phyloP scores from a whole-genome alignment of 1,140 invertebrate genomes.

The Pantala flavescens region DNA sequence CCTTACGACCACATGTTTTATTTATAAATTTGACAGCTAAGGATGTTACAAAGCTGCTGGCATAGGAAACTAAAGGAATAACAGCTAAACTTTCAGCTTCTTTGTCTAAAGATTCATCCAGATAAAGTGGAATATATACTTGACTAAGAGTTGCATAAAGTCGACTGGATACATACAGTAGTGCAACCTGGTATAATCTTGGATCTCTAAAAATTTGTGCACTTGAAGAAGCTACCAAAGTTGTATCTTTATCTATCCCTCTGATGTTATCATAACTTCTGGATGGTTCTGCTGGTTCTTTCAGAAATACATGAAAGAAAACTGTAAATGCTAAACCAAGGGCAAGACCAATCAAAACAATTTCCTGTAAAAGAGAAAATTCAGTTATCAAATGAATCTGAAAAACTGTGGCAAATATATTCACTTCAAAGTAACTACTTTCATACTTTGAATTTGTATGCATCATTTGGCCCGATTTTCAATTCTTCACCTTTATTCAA shows the following conservation, averaged over 20 bases:
- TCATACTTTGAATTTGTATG: conserved; percentile 62
- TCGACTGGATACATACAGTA: conserved; percentile 68
- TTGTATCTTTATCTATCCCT: conserved; percentile 14
- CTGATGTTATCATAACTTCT: conserved; percentile 20
- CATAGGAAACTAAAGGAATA: conserved; percentile 74
- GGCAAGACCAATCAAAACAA: conserved; percentile 42
- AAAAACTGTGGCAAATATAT: neutral
- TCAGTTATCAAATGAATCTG: neutral
- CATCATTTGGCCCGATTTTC: conserved; percentile 53
- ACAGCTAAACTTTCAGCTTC: conserved; percentile 64
- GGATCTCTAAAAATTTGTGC: conserved; percentile 10
- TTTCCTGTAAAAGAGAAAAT: conserved; percentile 35
- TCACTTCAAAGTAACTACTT: neutral
- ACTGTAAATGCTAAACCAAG: conserved; percentile 44
- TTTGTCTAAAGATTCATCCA: conserved; percentile 60
- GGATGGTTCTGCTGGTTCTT: conserved; percentile 26
- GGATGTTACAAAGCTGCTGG: conserved; percentile 73
- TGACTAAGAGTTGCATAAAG: conserved; percentile 74
- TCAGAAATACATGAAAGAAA: conserved; percentile 45
- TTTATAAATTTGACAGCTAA: conserved; percentile 56
- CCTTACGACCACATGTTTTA: conserved; percentile 43
- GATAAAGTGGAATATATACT: conserved; percentile 76
- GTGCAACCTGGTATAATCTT: conserved; percentile 24
- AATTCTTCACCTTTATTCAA: conserved; percentile 37
- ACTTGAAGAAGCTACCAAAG: conserved; percentile 14